Percentiles rank a stretch among this genome's conserved stretches.
Evolutionary conservation across 2,888 invertebrate genomes (phyloP).

Genomic region (Stegana nigrithorax): DNA sequence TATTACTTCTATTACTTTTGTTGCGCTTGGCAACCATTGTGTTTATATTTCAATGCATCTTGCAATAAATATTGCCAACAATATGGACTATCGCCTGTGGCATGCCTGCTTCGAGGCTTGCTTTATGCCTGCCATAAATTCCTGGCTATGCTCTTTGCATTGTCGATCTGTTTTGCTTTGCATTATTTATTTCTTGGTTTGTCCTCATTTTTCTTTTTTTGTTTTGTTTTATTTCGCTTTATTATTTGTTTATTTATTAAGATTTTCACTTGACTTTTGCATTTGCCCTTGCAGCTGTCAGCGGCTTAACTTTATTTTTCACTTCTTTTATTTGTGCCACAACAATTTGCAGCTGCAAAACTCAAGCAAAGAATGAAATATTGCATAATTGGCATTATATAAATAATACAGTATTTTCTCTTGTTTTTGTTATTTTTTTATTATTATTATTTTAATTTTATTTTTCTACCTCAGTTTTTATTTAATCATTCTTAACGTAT

Average conservation of each 20-base stretch:
- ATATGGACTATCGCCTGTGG: conserved; percentile 9
- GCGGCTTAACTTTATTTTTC: conserved; percentile 43
- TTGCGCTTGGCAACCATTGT: conserved; percentile 38
- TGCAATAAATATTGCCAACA: conserved; percentile 53
- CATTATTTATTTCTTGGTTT: conserved; percentile 53
- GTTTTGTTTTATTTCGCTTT: conserved; percentile 57
- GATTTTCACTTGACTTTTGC: conserved; percentile 21
- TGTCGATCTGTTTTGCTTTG: conserved; percentile 57
- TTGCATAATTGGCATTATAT: neutral
- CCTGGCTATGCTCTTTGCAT: conserved; percentile 52
- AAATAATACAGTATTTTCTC: neutral
- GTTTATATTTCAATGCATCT: conserved; percentile 44
- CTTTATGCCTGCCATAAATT: conserved; percentile 24
- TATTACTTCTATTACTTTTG: conserved; percentile 42
- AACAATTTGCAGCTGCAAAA: too few species aligned
- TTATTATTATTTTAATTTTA: too few species aligned
- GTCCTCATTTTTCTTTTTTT: conserved; percentile 51
- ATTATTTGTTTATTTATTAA: conserved; percentile 41
- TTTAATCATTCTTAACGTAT: too few species aligned
- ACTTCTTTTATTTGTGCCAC: too few species aligned
- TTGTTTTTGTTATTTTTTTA: too few species aligned
- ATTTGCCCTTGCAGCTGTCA: conserved; percentile 21
- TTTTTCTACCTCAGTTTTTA: too few species aligned
- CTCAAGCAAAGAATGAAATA: neutral
- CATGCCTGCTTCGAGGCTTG: neutral